Evolutionary conservation across 2,113 vertebrate species (phyloP).

Genomic region (Trachemys scripta): DNA sequence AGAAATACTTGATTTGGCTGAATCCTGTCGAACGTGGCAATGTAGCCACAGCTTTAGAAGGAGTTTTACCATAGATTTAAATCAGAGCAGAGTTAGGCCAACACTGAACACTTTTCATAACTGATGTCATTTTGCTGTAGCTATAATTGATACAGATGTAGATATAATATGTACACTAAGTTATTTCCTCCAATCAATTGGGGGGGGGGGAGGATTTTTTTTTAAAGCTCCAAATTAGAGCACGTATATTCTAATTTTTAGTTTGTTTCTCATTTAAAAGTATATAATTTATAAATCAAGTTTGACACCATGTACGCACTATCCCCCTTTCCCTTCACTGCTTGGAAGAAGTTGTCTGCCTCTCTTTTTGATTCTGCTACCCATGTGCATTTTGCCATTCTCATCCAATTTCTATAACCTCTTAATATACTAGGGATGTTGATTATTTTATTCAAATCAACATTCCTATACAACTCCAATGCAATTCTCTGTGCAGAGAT

Average conservation of each 20-base stretch:
- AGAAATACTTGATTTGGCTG: conserved; percentile 46
- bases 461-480: neutral
- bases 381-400: neutral
- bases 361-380: neutral
- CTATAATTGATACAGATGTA: neutral
- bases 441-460: neutral
- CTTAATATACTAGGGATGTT: neutral
- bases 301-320: neutral
- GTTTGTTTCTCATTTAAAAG: conserved; percentile 1
- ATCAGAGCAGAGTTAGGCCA: neutral
- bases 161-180: accelerated
- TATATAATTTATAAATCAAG: neutral
- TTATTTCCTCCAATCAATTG: neutral
- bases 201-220: neutral
- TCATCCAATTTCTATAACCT: neutral
- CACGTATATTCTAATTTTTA: neutral
- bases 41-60: conserved; percentile 35
- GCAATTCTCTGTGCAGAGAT: neutral
- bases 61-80: conserved; percentile 7
- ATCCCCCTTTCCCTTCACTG: neutral
- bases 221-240: neutral
- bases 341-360: neutral
- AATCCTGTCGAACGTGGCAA: conserved; percentile 6
- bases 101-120: neutral
- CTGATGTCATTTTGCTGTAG: neutral